Evolutionary conservation across 2,888 invertebrate species (phyloP).

Genomic region (Amblyteles armatorius): DNA sequence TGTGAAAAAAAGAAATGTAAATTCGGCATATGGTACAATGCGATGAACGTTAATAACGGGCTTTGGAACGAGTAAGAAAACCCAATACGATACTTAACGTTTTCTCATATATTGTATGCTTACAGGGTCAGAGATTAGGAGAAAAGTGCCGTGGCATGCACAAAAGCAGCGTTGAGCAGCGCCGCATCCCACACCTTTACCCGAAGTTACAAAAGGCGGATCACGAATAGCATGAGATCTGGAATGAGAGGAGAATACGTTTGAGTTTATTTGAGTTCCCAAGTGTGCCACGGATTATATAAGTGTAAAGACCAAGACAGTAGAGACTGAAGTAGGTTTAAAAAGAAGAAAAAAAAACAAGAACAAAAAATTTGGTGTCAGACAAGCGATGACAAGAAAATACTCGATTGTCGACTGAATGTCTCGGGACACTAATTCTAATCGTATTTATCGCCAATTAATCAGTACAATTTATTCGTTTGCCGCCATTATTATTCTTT

Average conservation of each 20-base stretch:
- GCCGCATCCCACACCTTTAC: constrained; percentile 83
- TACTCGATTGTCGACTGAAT: constrained; percentile 45
- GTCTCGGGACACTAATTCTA: constrained; percentile 43
- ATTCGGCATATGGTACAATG: too few relatives aligned
- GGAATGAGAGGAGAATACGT: constrained; percentile 69
- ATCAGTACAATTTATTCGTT: constrained; percentile 42
- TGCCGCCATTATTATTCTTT: constrained; percentile 24
- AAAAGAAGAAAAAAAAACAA: constrained; percentile 27
- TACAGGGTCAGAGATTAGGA: constrained; percentile 84
- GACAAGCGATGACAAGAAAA: constrained; percentile 30
- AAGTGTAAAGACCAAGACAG: constrained; percentile 65
- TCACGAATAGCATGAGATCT: constrained; percentile 76
- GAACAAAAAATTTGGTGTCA: constrained; percentile 39
- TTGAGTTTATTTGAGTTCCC: constrained; percentile 63
- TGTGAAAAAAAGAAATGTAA: too few relatives aligned
- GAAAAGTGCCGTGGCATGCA: constrained; percentile 84
- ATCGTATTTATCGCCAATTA: constrained; percentile 57
- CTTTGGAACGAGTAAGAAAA: too few relatives aligned
- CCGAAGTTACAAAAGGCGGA: constrained; percentile 82
- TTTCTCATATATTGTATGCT: constrained; percentile 21
- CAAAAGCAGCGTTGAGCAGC: constrained; percentile 81
- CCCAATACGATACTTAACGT: too few relatives aligned
- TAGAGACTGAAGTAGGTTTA: constrained; percentile 65
- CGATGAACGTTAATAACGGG: too few relatives aligned
- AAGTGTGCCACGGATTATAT: constrained; percentile 70